These are phyloP conservation scores for Ditula angustiorana DNA, from an alignment of 2,888 invertebrate genomes.

Conservation along the genomic window DNA sequence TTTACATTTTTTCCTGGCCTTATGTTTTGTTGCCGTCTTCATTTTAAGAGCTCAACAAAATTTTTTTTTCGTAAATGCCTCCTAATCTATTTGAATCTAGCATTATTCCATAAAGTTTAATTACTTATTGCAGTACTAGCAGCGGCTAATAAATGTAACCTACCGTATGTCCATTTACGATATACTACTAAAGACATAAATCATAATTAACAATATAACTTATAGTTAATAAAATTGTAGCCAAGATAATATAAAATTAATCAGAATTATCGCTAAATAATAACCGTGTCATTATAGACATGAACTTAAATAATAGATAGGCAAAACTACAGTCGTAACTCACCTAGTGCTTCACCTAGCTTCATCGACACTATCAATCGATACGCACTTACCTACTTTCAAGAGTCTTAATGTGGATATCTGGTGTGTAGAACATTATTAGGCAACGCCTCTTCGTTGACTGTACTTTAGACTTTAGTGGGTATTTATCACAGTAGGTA, in stretches of 20 bases:
- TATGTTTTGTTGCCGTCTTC: too few relatives aligned
- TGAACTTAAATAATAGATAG: slow-evolving; percentile 48
- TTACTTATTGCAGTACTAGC: slow-evolving; percentile 42
- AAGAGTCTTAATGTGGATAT: slow-evolving; percentile 40
- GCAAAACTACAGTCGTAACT: slow-evolving; percentile 51
- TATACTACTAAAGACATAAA: slow-evolving; percentile 39
- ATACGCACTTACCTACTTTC: slow-evolving; percentile 41
- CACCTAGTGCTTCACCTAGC: slow-evolving; percentile 72
- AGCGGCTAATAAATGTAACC: slow-evolving; percentile 42
- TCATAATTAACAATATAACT: slow-evolving; percentile 45
- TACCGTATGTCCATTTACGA: slow-evolving; percentile 44
- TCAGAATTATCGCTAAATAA: slow-evolving; percentile 29
- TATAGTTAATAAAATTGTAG: slow-evolving; percentile 39
- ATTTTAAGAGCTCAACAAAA: too few relatives aligned
- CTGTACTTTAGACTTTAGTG: slow-evolving; percentile 62
- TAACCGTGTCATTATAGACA: slow-evolving; percentile 39
- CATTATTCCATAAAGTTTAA: background rate
- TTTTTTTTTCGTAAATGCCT: background rate
- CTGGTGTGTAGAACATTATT: slow-evolving; percentile 34
- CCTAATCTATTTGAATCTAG: background rate
- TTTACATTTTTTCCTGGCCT: too few relatives aligned
- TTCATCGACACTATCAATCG: slow-evolving; percentile 44
- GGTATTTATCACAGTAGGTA: slow-evolving; percentile 36
- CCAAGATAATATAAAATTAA: slow-evolving; percentile 35
- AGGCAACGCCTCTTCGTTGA: slow-evolving; percentile 42